Evolutionary conservation across 2,113 vertebrate species (phyloP).

Genomic region (Lycocorax pyrrhopterus): DNA sequence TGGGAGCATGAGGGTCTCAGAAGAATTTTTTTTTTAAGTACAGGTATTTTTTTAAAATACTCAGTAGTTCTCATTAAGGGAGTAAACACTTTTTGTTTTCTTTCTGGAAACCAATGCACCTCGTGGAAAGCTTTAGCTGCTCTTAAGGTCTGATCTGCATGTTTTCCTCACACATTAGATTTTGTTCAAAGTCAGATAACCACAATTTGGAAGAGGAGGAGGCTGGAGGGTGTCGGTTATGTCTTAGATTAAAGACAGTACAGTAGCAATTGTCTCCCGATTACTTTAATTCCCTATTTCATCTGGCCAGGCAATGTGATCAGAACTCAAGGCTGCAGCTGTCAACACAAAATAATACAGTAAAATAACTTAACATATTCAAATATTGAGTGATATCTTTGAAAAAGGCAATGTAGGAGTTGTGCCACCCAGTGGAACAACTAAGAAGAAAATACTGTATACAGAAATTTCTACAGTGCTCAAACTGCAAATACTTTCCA

Average conservation of each 20-base stretch:
- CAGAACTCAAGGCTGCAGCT: neutral
- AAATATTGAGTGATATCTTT: slow-evolving; percentile 9
- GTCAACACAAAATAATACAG: neutral
- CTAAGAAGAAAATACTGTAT: slow-evolving; percentile 15
- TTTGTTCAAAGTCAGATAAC: neutral
- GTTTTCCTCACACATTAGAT: neutral
- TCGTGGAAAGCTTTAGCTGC: neutral
- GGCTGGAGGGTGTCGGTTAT: neutral
- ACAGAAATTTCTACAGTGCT: neutral
- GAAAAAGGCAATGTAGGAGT: slow-evolving; percentile 26
- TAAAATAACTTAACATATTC: neutral
- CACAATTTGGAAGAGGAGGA: neutral
- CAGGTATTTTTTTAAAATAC: too few species aligned
- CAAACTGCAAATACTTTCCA: neutral
- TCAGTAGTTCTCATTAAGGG: neutral
- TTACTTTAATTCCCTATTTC: neutral
- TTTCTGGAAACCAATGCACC: neutral
- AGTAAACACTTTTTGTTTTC: neutral
- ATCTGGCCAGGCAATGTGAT: neutral
- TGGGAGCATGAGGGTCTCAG: neutral
- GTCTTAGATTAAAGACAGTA: neutral
- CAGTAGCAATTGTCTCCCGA: neutral
- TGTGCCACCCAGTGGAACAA: slow-evolving; percentile 63
- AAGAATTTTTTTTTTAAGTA: neutral
- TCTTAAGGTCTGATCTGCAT: neutral